Evolutionary conservation across 2,113 vertebrate genomes (phyloP), one percentile per base, ranked within the genome.

Genomic region (Gadus chalcogrammus): DNA sequence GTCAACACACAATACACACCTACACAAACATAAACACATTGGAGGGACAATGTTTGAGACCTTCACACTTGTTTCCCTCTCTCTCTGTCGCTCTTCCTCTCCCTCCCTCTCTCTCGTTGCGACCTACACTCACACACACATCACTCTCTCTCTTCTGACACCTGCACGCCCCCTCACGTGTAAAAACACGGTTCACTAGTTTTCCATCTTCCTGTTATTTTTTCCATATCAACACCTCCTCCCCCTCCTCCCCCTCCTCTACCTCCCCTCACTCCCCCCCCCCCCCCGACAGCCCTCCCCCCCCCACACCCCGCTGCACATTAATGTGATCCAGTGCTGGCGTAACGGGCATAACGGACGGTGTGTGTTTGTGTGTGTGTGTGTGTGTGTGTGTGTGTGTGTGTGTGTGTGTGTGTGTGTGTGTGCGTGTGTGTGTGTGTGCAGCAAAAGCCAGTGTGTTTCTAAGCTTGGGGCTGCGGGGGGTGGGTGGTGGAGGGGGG

Each of bases 141-240:
- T 80, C 75, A 87, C 55, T 35, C 67, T 61, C 55, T 38, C 52
- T 5, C 67, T 1, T 11, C 55, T 31, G 70, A 82, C 75, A 84
- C 75, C 77, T 79, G 79, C 85, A 87, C 84, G 88, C 83, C 7
- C 84, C 82, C 82, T 83, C 79, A 77, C 71, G 81, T 74, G 86
- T 88, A 69, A 74, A 72, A 83, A 86, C 84, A 85, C 80, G 81
- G 75, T 87, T 84, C 15, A 53, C 81, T 86, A 74, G 77, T 81
- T 84, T 76, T 78, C 75, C 79, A 75, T 78, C 71, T 76, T 11
- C 22, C 20, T 48, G n/a, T 58, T 42, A 22, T 67, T 52, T 52
- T 61, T 31, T 28, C 69, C 76, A 71, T 68, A 48, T 52, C n/a
- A 66, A 56, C 71, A 28, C 69, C 31, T 42, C 61, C 24, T 15